Evolutionary conservation across 2,113 vertebrate species (phyloP), one percentile per base, ranked within the genome.

Genomic region (Puntigrus tetrazona): DNA sequence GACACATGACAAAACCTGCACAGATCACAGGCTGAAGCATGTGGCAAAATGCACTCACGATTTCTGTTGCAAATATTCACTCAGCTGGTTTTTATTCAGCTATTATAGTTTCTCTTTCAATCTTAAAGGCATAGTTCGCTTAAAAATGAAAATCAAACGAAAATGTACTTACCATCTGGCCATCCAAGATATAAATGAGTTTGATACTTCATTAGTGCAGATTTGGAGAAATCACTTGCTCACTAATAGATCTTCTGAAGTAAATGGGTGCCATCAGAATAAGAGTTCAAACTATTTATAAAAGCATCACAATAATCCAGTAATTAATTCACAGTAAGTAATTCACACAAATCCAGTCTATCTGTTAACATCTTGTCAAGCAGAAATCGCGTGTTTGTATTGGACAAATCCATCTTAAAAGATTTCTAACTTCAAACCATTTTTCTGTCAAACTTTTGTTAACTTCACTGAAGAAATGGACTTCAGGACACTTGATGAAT

Each of bases 91-190:
- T 69, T 25, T n/a, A n/a, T n/a, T 29, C 22, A 69, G 61, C 27
- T 81, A n/a, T 69, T 81, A 50, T 31, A 63, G 38, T 25, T 78
- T 61, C 34, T 61, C 52, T 78, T 22, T 63, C 14, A 63, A 8
- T 36, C 50, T 55, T 63, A 27, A 43, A 34, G 27, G 29, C 31
- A 55, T 22, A 55, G 50, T 55, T 55, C 18, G 22, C 2, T 22
- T 20, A 22, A 55, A 55, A 55, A 55, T 55, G 20, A 22, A 55
- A 55, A 55, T 3, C 2, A 7, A 55, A 55, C 22, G 20, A 55
- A 55, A 22, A 22, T 55, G 0, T 8, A 22, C 50, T 55, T 22
- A 55, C 50, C 20, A 18, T 3, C 6, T 22, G 50, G 50, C 50
- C 52, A 55, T 55, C 20, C 52, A 55, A n/a, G 22, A n/a, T 57